phyloP scores from a whole-genome alignment of 2,113 vertebrate species.

The Tursiops truncatus region DNA sequence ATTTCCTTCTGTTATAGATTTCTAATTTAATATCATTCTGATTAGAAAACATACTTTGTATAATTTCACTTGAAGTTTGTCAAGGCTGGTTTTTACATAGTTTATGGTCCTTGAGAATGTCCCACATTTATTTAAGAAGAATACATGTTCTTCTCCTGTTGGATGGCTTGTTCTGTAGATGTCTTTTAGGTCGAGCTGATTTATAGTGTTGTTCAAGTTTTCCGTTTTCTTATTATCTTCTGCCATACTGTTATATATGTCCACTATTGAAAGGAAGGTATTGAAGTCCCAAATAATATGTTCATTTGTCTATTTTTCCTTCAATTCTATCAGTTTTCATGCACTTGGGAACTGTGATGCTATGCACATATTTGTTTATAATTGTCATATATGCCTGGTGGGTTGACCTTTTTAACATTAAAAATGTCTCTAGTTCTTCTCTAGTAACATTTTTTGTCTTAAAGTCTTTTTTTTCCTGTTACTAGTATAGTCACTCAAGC shows the following conservation, averaged over 20 bases:
- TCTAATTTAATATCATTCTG: neutral
- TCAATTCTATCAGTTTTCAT: neutral
- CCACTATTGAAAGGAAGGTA: neutral
- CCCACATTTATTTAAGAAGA: neutral
- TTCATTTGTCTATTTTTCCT: neutral
- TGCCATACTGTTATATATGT: neutral
- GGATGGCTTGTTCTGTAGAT: neutral
- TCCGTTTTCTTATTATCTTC: neutral
- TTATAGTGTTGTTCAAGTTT: neutral
- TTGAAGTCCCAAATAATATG: neutral
- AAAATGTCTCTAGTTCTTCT: neutral
- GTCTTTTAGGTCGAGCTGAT: neutral
- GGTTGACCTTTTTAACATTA: neutral
- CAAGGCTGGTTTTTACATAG: neutral
- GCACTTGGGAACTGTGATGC: neutral
- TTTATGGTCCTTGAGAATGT: neutral
- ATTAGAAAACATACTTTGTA: neutral
- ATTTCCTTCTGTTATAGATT: neutral
- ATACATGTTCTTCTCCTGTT: neutral
- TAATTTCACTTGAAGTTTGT: neutral
- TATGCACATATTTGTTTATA: neutral
- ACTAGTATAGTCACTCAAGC: neutral
- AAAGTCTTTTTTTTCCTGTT: neutral
- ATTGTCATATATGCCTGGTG: neutral
- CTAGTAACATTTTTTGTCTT: neutral